A percentile compares a stretch with the other conserved stretches of the same genome.
phyloP scores from a whole-genome alignment of 2,797 vertebrate genomes.

The Myioborus melanocephalus region DNA sequence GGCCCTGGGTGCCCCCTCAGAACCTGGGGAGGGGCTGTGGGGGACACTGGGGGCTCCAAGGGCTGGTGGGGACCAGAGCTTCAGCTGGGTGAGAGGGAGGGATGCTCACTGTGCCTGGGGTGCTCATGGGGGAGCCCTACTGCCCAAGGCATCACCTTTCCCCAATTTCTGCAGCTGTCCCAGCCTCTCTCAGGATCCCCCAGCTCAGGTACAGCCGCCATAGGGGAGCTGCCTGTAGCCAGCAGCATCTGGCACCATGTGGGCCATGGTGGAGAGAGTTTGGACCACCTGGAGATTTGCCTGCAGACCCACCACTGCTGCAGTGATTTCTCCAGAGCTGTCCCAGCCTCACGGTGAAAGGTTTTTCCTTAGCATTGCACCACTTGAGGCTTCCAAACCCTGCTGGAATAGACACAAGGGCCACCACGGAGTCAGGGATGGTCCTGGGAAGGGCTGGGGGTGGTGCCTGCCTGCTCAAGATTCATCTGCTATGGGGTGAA shows the following conservation, averaged over 20 bases:
- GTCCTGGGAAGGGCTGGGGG: neutral
- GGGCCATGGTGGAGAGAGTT: fast-evolving
- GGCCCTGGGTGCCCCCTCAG: neutral
- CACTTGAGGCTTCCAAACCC: fast-evolving
- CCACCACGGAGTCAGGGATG: fast-evolving
- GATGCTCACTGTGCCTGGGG: fast-evolving
- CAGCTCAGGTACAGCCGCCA: fast-evolving
- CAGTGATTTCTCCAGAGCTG: neutral
- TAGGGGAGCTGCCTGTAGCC: fast-evolving
- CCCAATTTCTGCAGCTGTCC: fast-evolving
- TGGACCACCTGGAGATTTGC: neutral
- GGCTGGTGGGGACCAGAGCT: neutral
- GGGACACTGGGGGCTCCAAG: fast-evolving
- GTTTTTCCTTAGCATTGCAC: fast-evolving
- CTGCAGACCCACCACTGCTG: fast-evolving
- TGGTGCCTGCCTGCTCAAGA: neutral
- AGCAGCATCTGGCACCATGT: neutral
- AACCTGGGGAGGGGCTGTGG: fast-evolving
- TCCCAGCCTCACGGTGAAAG: fast-evolving
- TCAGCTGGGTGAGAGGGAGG: fast-evolving
- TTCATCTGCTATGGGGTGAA: fast-evolving
- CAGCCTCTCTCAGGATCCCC: fast-evolving
- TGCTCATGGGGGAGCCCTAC: neutral
- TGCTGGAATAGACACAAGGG: fast-evolving
- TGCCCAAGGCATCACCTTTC: fast-evolving